phyloP scores from a whole-genome alignment of 2,113 vertebrate species.

The Pachyramphus minor region DNA sequence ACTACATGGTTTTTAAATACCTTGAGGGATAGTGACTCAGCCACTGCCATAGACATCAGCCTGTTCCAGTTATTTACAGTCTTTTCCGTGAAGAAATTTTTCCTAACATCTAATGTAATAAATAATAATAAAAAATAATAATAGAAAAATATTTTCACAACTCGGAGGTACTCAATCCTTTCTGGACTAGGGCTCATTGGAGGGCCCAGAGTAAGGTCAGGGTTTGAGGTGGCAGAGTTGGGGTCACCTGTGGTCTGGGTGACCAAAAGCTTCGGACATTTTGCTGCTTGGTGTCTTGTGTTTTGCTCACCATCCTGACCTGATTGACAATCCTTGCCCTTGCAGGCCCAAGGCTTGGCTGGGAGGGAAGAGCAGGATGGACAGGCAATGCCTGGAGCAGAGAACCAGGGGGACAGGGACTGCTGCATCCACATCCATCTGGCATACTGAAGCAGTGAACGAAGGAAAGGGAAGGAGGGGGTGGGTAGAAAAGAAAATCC shows the following conservation, averaged over 20 bases:
- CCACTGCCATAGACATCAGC: neutral
- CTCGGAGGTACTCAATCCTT: neutral
- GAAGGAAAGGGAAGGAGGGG: constrained; percentile 26
- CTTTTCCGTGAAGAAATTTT: neutral
- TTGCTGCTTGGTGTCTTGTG: neutral
- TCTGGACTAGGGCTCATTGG: neutral
- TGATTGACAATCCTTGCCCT: neutral
- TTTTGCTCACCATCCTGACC: neutral
- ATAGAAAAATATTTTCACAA: neutral
- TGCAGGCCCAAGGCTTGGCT: neutral
- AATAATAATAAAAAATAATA: neutral
- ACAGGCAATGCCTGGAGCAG: fast-evolving
- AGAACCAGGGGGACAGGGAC: neutral
- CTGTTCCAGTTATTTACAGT: neutral
- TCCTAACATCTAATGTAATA: neutral
- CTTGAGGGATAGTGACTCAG: neutral
- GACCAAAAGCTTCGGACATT: neutral
- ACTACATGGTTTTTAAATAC: neutral
- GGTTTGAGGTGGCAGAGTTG: neutral
- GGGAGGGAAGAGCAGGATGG: neutral
- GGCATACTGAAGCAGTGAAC: neutral
- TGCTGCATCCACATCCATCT: neutral
- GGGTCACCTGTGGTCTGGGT: neutral
- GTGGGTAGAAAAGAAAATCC: constrained; percentile 40
- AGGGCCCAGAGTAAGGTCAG: neutral